These are phyloP conservation scores for Cephalotes varians DNA, from an alignment of 2,888 invertebrate genomes.

Conservation along the genomic window DNA sequence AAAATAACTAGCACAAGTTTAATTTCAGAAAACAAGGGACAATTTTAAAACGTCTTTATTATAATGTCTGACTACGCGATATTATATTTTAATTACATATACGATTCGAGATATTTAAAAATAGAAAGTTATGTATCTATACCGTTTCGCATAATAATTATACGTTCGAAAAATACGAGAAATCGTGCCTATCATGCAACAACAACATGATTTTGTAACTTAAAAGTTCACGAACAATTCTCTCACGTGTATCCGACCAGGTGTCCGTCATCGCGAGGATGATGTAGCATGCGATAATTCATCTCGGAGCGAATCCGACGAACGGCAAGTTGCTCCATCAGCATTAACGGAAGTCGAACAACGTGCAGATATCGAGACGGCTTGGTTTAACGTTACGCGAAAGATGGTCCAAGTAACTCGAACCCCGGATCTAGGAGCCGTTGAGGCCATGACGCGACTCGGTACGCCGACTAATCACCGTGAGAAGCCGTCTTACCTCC, in stretches of 20 bases:
- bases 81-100: neutral
- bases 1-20: neutral
- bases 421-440: constrained; percentile 39
- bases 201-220: neutral
- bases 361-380: constrained; percentile 54
- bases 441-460: neutral
- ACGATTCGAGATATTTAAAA: neutral
- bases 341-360: constrained; percentile 70
- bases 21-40: neutral
- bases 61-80: neutral
- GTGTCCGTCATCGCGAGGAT: neutral
- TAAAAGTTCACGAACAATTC: neutral
- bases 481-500: constrained; percentile 53
- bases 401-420: constrained; percentile 57
- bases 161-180: neutral
- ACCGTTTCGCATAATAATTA: neutral
- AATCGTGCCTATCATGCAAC: neutral
- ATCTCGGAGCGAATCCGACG: constrained; percentile 6
- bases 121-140: neutral
- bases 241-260: constrained; percentile 22
- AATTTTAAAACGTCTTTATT: neutral
- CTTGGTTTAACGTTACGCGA: constrained; percentile 47
- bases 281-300: constrained; percentile 1
- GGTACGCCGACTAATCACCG: constrained; percentile 55
- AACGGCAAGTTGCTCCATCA: constrained; percentile 61